Base-by-base conservation (phyloP, 2,888 invertebrate genomes). In the Amphipyra berbera region DNA sequence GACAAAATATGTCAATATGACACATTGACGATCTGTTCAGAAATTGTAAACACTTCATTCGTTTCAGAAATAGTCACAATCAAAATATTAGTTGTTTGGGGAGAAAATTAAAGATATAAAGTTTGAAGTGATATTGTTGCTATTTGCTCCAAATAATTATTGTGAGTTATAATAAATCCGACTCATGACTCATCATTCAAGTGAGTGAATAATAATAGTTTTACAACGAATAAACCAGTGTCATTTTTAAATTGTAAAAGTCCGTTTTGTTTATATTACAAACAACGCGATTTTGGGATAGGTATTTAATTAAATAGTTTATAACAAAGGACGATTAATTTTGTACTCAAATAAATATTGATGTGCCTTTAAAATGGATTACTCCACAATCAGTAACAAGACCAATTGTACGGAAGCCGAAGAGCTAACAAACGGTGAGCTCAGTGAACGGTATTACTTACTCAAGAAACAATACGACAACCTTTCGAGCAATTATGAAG, bases 351-450 rank as follows among this genome's bases (percentile, higher is more conserved):
- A 41, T 33, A 8, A 37, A 10, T 35, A 30, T 54, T n/a, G 37
- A 55, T 45, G 41, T 52, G n/a, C 8, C 5, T 40, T 9, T 57
- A 74, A 55, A 57, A 95, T 95, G 95, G 91, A 95, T 90, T 94
- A 91, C 72, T 95, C 95, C 2, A 92, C 91, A 12, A 88, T 92
- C 54, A 94, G 93, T 60, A 94, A 94, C 68, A 94, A 94, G 83
- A 93, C 90, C 3, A 88, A 84, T 61, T 87, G 79, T 56, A 92
- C 91, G 2, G 93, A 91, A 81, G 81, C 78, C 1, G 94, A 93
- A 62, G 93, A 92, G 15, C 61, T 94, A 66, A 88, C 91, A 1
- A 89, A 90, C 56, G 90, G 90, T 12, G 95, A 95, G 76, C 69
- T 95, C 0, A 88, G 81, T 62, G 94, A 95, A 75, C 88, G 87